Base-by-base conservation (phyloP, 2,797 vertebrate genomes). In the Danio choprae region DNA sequence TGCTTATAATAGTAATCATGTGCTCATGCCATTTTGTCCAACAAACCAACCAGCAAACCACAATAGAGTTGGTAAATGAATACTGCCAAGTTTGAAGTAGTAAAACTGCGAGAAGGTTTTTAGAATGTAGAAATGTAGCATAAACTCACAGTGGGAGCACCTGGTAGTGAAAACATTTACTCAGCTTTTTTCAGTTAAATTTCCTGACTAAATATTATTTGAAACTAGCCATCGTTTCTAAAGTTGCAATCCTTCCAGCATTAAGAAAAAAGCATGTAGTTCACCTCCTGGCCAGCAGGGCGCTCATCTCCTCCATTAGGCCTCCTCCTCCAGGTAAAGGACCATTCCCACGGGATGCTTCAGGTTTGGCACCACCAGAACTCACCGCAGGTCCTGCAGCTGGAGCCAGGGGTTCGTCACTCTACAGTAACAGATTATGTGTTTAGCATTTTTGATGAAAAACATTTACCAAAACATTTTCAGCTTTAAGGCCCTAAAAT, bases 221-320 rank as follows among this genome's bases (percentile, higher is more conserved):
- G 5, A 40, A 7, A 29, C 16, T 67, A 67, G 18, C 12, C 10
- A 44, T 6, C 68, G 43, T 36, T 18, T 59, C 0, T 48, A 48
- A 18, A 16, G 18, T 12, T 48, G 10, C 38, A 15, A 16, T 22
- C 3, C 75, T 13, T 40, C 13, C 16, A 7, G 44, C 1, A 36
- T 20, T 38, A 46, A 9, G 44, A 22, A 68, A 11, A 29, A 13
- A 7, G 36, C 7, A 18, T 44, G 65, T 29, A 74, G 18, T 65
- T 82, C 88, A 98, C 98, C 98, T 98, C 91, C 97, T 95, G 89
- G 98, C 98, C 92, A 99, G 93, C 86, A 99, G 92, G 84, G 97
- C 97, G 0, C 97, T 99, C 98, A 99, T 99, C 89, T 99, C 97
- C 87, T 99, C 98, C 97, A 99, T 99, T 15, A 99, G 92, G 18